Percentiles rank a stretch among this genome's conserved stretches.
phyloP scores from a whole-genome alignment of 1,140 invertebrate genomes.

The Euborellia annulipes region DNA sequence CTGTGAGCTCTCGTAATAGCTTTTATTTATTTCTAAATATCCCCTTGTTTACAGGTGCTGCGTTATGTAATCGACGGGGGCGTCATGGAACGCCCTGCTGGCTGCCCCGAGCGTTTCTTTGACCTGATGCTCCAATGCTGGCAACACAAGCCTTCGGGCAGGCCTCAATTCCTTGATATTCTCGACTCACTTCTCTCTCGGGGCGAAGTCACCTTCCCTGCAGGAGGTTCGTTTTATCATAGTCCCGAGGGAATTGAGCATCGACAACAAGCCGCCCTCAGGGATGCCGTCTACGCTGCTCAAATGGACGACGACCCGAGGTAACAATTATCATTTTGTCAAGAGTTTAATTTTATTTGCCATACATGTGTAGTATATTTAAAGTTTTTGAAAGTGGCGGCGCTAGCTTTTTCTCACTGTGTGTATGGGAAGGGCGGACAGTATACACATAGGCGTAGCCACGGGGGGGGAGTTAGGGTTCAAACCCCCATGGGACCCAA shows the following conservation, averaged over 20 bases:
- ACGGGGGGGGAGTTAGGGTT: no score
- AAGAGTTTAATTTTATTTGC: no score
- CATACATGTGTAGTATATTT: no score
- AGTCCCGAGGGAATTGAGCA: constrained; percentile 43
- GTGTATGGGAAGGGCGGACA: no score
- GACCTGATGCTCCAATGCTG: constrained; percentile 80
- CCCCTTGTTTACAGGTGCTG: constrained; percentile 29
- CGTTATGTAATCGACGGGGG: constrained; percentile 80
- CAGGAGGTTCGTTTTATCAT: constrained; percentile 60
- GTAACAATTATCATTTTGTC: no score
- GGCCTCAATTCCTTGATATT: constrained; percentile 75
- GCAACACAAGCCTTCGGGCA: constrained; percentile 52
- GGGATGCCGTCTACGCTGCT: constrained; percentile 15
- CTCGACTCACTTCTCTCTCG: constrained; percentile 44
- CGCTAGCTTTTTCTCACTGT: no score
- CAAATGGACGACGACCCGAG: constrained; percentile 6
- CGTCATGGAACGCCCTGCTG: constrained; percentile 83
- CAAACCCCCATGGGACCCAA: no score
- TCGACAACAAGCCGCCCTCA: constrained; percentile 19
- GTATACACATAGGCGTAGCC: no score
- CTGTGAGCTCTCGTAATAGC: no score
- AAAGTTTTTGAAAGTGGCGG: no score
- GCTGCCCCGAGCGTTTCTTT: constrained; percentile 82
- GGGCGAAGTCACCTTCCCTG: constrained; percentile 37
- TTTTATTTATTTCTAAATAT: no score